Evolutionary conservation across 1,140 invertebrate species (phyloP).

Genomic region (Macrobrachium nipponense): DNA sequence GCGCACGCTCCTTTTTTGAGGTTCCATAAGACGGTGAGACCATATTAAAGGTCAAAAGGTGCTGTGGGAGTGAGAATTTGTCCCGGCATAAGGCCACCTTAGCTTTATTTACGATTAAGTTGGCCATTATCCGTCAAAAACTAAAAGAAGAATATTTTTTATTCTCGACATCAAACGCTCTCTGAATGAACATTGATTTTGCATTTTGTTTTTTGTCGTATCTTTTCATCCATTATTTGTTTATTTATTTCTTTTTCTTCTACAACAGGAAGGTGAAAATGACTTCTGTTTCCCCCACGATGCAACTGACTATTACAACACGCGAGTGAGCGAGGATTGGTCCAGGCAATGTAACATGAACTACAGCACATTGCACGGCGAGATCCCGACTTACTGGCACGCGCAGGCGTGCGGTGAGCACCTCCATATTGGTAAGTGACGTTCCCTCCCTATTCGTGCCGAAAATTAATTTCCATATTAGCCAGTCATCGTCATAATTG

Average conservation of each 20-base stretch:
- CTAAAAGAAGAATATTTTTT: no score
- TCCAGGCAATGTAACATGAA: slow-evolving; percentile 52
- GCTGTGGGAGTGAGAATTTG: no score
- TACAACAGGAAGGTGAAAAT: slow-evolving; percentile 28
- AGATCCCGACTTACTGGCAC: slow-evolving; percentile 59
- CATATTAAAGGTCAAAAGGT: no score
- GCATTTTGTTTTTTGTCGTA: no score
- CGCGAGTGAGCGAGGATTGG: slow-evolving; percentile 34
- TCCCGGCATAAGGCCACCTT: no score
- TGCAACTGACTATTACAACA: slow-evolving; percentile 33
- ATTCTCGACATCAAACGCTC: no score
- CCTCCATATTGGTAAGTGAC: slow-evolving; percentile 54
- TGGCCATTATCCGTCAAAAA: no score
- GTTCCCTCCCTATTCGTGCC: background rate
- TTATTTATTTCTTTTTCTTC: background rate
- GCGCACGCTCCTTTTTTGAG: no score
- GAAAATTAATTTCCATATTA: background rate
- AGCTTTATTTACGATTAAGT: no score
- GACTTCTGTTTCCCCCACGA: slow-evolving; percentile 54
- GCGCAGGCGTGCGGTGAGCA: slow-evolving; percentile 51
- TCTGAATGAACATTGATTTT: no score
- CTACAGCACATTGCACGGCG: slow-evolving; percentile 36
- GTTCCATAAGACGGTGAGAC: no score
- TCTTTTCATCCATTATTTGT: no score
- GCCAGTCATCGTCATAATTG: background rate